Percentiles rank a stretch among this genome's conserved stretches.
Conservation (phyloP, 2,888 invertebrate species). For the Anodontia alba region DNA sequence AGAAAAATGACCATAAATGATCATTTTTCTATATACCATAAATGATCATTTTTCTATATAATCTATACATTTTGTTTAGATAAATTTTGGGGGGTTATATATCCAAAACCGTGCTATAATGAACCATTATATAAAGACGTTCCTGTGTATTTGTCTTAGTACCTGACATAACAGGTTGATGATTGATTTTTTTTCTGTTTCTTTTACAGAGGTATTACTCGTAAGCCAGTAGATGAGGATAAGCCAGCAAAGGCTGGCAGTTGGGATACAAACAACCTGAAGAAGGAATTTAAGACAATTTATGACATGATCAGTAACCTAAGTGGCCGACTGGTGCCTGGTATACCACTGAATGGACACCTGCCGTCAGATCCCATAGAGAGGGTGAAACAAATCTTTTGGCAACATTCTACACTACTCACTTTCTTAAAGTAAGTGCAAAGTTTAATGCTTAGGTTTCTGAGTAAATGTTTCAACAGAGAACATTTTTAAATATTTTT, state of each 20-base stretch:
- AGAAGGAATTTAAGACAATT: conserved; percentile 83
- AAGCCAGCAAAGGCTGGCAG: conserved; percentile 69
- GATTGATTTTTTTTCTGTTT: too few relatives aligned
- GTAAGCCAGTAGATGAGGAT: conserved; percentile 69
- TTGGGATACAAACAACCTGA: conserved; percentile 74
- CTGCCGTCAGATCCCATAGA: conserved; percentile 82
- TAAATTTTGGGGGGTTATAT: too few relatives aligned
- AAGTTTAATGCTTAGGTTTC: too few relatives aligned
- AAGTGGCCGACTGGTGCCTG: conserved; percentile 82
- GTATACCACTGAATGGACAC: conserved; percentile 82
- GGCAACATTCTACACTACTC: conserved; percentile 84
- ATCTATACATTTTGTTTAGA: too few relatives aligned
- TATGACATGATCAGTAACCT: conserved; percentile 84
- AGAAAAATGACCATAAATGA: too few relatives aligned
- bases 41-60: too few relatives aligned
- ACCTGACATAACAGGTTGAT: too few relatives aligned
- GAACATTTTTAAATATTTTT: too few relatives aligned
- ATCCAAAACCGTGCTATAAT: too few relatives aligned
- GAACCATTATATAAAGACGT: too few relatives aligned
- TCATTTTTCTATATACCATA: too few relatives aligned
- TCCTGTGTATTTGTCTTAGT: too few relatives aligned
- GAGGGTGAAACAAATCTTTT: conserved; percentile 83
- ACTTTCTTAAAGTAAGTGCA: conserved; percentile 82
- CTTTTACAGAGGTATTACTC: conserved; percentile 65
- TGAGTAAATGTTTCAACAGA: not conserved